Evolutionary conservation across 2,888 invertebrate species (phyloP).

Genomic region (Coelinius sp.): DNA sequence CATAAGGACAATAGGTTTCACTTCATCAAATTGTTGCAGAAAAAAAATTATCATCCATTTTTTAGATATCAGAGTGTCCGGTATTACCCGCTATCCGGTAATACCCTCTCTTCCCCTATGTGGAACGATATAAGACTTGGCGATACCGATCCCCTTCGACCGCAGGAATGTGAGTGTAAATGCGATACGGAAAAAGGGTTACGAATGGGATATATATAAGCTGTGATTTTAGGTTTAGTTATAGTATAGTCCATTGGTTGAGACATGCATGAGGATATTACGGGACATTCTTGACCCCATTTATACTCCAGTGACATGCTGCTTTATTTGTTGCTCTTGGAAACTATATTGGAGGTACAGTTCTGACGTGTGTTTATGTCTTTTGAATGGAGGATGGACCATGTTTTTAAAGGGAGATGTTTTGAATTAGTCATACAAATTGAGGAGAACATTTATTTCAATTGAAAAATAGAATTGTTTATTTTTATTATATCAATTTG

Average conservation of each 20-base stretch:
- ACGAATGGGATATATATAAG: neutral
- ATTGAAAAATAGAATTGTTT: too few species aligned
- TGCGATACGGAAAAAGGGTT: conserved; percentile 1
- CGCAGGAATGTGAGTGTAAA: conserved; percentile 16
- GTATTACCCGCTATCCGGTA: too few species aligned
- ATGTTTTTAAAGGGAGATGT: neutral
- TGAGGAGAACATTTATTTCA: too few species aligned
- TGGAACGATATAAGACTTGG: neutral
- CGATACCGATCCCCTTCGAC: conserved; percentile 18
- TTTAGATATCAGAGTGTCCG: too few species aligned
- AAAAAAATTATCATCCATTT: too few species aligned
- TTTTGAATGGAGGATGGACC: too few species aligned
- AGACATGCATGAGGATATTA: conserved; percentile 3
- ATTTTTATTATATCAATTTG: too few species aligned
- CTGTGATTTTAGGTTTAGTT: neutral
- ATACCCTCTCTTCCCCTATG: too few species aligned
- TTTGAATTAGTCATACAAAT: neutral
- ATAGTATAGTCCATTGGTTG: neutral
- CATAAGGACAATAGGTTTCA: too few species aligned
- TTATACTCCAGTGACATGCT: conserved; percentile 4
- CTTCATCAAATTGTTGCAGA: too few species aligned
- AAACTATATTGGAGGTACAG: neutral
- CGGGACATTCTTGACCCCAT: conserved; percentile 12
- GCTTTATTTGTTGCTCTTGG: conserved; percentile 6
- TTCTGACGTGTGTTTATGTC: neutral